Percentiles rank a stretch among this genome's conserved stretches.
phyloP scores from a whole-genome alignment of 2,797 vertebrate species.

The Centroberyx gerrardi region DNA sequence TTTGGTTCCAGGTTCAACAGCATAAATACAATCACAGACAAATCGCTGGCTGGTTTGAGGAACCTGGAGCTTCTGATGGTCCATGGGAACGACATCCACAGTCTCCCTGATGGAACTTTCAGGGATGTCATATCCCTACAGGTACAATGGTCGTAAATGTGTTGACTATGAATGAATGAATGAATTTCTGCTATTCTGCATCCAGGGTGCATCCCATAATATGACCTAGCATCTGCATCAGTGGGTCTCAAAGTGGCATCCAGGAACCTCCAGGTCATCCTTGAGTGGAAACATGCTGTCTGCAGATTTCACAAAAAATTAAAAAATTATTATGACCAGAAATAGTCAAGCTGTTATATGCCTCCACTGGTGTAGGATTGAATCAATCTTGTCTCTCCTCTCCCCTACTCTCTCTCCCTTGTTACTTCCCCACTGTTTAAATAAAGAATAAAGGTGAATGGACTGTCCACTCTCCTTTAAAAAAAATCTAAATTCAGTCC shows the following conservation, averaged over 20 bases:
- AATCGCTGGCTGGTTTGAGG: constrained; percentile 87
- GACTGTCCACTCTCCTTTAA: too few species aligned
- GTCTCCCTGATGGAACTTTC: constrained; percentile 88
- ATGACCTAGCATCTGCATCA: background rate
- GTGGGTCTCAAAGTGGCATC: background rate
- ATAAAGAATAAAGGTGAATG: too few species aligned
- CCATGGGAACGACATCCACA: constrained; percentile 93
- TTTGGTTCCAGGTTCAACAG: constrained; percentile 91
- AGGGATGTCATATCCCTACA: constrained; percentile 90
- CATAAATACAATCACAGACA: constrained; percentile 87
- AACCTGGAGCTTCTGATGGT: constrained; percentile 93
- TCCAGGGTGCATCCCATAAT: background rate
- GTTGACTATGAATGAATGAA: background rate
- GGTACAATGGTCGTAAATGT: constrained; percentile 77
- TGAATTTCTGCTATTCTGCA: background rate
- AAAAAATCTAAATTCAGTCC: too few species aligned
- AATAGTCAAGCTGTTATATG: too few species aligned
- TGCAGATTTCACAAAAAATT: background rate
- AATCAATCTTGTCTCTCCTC: too few species aligned
- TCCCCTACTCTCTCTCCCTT: too few species aligned
- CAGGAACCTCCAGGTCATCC: background rate
- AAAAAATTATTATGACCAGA: too few species aligned
- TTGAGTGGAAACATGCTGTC: background rate
- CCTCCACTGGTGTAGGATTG: too few species aligned
- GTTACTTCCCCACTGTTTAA: too few species aligned